Evolutionary conservation across 2,797 vertebrate genomes (phyloP), one percentile per base, ranked within the genome.

Genomic region (Intellagama lesueurii): DNA sequence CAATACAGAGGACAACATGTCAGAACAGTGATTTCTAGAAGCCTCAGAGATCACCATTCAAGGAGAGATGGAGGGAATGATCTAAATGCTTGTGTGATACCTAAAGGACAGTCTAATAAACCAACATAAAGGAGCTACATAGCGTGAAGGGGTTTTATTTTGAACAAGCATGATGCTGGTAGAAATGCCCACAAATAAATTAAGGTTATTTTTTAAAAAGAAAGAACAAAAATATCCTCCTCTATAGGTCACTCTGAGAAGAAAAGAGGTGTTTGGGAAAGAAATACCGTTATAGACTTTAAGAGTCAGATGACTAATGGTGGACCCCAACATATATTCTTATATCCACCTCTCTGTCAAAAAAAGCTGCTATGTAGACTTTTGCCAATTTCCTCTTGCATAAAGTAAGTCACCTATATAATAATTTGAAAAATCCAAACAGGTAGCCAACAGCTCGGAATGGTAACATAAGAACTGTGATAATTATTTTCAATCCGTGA

Each of bases 21-120:
- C 83, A 90, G 77, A 75, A 60, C 1, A 94, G 88, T 93, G 85
- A 79, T 93, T 95, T 22, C 95, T 75, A 92, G 88, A 95, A 93
- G 68, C 87, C 35, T 90, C 0, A 87, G 52, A 66, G 4, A 91
- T 69, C 49, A 77, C 44, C 1, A 44, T 30, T 92, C 49, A 75
- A 52, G 47, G 2, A 26, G 70, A 0, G 12, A 26, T 35, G 9
- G 92, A 86, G n/a, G 35, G 85, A 49, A 52, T 69, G 88, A 87
- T 12, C 92, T 32, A 91, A 87, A 79, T 0, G 83, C 68, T 85
- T 89, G 81, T 90, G 73, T 66, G 85, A 81, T 64, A n/a, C 66
- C 91, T 88, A 0, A 83, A 69, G 72, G 90, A 89, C 2, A 80
- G 90, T 82, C 73, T 89, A 12, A 75, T 78, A 89, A 91, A 80